phyloP scores from a whole-genome alignment of 2,113 vertebrate species.

The Percopsis transmontana region DNA sequence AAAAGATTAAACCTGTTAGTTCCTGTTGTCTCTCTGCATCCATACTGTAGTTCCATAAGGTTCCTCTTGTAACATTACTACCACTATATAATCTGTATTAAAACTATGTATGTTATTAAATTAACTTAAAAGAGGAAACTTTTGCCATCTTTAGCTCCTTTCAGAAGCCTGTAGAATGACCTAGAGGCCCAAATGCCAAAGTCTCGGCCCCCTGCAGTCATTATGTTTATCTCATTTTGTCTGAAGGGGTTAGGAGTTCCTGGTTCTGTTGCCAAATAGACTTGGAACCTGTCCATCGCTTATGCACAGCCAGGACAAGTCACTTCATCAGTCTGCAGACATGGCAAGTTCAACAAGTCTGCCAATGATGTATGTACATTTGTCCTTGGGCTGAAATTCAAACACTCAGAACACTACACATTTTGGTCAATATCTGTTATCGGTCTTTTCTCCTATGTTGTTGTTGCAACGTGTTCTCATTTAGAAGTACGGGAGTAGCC shows the following conservation, averaged over 20 bases:
- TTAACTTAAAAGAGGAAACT: no score
- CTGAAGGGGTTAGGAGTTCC: conserved; percentile 11
- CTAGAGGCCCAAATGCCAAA: background rate
- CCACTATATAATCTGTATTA: background rate
- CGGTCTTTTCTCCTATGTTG: conserved; percentile 26
- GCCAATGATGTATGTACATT: conserved; percentile 10
- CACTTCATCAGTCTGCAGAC: conserved; percentile 34
- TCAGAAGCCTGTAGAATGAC: no score
- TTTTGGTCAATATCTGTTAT: conserved; percentile 47
- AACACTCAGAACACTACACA: conserved; percentile 45
- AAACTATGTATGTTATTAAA: background rate
- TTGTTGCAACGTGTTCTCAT: conserved; percentile 38
- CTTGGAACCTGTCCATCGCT: conserved; percentile 4
- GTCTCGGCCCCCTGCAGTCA: background rate
- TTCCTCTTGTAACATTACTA: background rate
- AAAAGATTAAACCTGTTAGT: background rate
- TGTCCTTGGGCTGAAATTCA: conserved; percentile 27
- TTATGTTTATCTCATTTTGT: background rate
- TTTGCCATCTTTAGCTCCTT: background rate
- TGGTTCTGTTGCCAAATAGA: conserved; percentile 5
- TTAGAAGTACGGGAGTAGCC: conserved; percentile 24
- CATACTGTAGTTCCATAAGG: background rate
- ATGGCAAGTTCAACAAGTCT: conserved; percentile 15
- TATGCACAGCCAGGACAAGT: conserved; percentile 13
- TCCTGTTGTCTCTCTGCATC: background rate